A percentile compares a stretch with the other conserved stretches of the same genome.
These are phyloP conservation scores for Hyperoplus immaculatus DNA, from an alignment of 2,797 vertebrate species.

Conservation along the genomic window DNA sequence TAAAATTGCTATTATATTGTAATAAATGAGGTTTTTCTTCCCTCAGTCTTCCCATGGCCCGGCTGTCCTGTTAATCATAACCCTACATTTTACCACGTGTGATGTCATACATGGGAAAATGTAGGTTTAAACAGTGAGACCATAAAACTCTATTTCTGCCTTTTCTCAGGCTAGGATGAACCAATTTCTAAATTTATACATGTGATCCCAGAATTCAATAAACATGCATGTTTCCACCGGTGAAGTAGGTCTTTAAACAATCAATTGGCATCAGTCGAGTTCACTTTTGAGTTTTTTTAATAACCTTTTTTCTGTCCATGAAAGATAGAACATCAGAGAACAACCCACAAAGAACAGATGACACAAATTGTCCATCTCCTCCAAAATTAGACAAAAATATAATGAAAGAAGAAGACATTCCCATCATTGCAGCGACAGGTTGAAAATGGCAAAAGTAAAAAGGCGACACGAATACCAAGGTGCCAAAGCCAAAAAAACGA, in stretches of 20 bases:
- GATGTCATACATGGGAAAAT: no score
- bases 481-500: slow-evolving; percentile 50
- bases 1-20: no score
- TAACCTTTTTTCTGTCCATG: slow-evolving; percentile 83
- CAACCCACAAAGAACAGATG: slow-evolving; percentile 86
- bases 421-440: slow-evolving; percentile 72
- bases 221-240: no score
- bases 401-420: slow-evolving; percentile 74
- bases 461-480: slow-evolving; percentile 76
- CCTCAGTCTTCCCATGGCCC: no score
- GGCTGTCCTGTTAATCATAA: no score
- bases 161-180: no score
- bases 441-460: slow-evolving; percentile 76
- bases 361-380: slow-evolving; percentile 78
- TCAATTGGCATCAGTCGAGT: not conserved
- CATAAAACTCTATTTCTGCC: no score
- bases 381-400: slow-evolving; percentile 83
- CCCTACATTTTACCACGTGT: no score
- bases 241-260: not conserved
- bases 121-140: no score
- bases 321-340: slow-evolving; percentile 87
- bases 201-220: no score
- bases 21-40: no score
- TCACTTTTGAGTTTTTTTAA: slow-evolving; percentile 76
- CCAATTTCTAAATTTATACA: no score